Evolutionary conservation across 1,140 invertebrate species (phyloP).

Genomic region (Pantala flavescens): DNA sequence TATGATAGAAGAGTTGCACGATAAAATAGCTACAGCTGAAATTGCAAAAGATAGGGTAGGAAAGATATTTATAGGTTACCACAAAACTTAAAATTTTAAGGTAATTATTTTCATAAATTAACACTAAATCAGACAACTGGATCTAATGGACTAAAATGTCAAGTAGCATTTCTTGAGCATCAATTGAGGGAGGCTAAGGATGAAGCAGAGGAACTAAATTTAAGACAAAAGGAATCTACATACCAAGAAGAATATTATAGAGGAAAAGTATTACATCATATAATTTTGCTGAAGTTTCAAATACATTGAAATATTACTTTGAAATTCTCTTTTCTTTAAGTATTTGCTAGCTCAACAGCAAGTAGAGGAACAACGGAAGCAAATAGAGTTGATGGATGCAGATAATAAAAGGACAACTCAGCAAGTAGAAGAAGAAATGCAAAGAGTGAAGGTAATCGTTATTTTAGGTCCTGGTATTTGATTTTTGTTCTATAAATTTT

Average conservation of each 20-base stretch:
- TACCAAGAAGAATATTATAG: conserved; percentile 19
- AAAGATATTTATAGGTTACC: conserved; percentile 19
- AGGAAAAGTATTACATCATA: conserved; percentile 16
- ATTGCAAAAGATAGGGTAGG: conserved; percentile 30
- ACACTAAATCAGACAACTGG: conserved; percentile 25
- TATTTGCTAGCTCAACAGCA: conserved; percentile 58
- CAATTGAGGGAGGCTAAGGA: conserved; percentile 50
- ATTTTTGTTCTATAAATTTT: too few relatives aligned
- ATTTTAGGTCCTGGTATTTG: too few relatives aligned
- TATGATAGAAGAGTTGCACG: conserved; percentile 36
- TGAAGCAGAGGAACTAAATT: conserved; percentile 53
- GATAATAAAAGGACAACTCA: conserved; percentile 62
- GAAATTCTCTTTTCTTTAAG: conserved; percentile 26
- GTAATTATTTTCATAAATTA: neutral
- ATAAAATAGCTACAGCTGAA: conserved; percentile 40
- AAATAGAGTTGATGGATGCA: conserved; percentile 61
- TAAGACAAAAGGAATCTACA: conserved; percentile 55
- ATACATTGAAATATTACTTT: too few relatives aligned
- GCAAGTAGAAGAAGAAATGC: conserved; percentile 62
- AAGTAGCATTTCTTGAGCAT: conserved; percentile 52
- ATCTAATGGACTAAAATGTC: conserved; percentile 38
- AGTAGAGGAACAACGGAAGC: conserved; percentile 59
- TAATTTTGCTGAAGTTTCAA: neutral
- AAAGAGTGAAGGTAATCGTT: conserved; percentile 50
- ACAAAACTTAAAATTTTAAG: neutral